Evolutionary conservation across 2,888 invertebrate genomes (phyloP), one percentile per base, ranked within the genome.

Genomic region (Esperia sulphurella): DNA sequence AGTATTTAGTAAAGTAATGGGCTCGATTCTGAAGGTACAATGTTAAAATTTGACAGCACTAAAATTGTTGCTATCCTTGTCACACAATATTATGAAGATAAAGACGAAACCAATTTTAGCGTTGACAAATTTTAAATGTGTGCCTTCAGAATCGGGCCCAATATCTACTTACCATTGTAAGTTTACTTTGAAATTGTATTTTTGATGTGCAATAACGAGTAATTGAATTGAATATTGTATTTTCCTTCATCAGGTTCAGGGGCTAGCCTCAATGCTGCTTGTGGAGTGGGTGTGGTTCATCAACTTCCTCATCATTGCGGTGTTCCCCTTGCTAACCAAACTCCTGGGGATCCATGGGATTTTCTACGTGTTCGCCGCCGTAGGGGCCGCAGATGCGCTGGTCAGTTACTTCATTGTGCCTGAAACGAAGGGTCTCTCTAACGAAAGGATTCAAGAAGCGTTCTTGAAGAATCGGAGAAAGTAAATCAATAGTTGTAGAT

Each of bases 371-470:
- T 91, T 87, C 50, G 79, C 82, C 0, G 31, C 55, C 0, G 67
- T 73, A 14, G 75, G 74, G 9, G 30, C 80, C 0, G 5, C 61
- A 0, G 73, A 87, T 4, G 69, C 72, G 0, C 33, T 80, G 0
- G 55, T 82, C n/a, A 68, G 75, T 0, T 71, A 71, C 37, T 58
- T 81, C 10, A 57, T 74, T 2, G 68, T 91, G 0, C 90, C 90
- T 0, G 91, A 91, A 63, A 91, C 91, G 0, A 91, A 90, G 48
- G 90, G 90, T 1, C 65, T 88, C 0, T 79, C 84, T 0, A 80
- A 76, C 35, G 71, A 73, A 12, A 73, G 82, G 44, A 90, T 90
- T 13, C 79, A 89, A 48, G 68, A 74, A 56, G 50, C 57, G 1
- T 46, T 53, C 5, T 28, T 50, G 33, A 49, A 40, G 33, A 41